Conservation (phyloP, 2,113 vertebrate species). For the Dromiciops gliroides region DNA sequence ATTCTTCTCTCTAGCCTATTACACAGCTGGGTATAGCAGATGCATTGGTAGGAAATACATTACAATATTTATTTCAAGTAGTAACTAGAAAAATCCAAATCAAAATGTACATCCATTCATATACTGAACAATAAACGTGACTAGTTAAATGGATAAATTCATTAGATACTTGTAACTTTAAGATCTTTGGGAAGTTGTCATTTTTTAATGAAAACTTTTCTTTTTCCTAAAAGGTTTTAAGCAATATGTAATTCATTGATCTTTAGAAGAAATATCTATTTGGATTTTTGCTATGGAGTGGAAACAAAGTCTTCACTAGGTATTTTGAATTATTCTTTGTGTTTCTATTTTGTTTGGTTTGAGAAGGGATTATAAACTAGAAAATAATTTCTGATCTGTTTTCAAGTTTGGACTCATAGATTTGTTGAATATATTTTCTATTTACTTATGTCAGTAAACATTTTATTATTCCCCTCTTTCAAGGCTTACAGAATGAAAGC, state of each 20-base stretch:
- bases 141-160: background rate
- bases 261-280: background rate
- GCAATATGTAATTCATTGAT: background rate
- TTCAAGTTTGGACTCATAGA: background rate
- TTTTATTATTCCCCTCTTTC: background rate
- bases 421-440: background rate
- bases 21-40: background rate
- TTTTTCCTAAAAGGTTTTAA: conserved; percentile 17
- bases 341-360: background rate
- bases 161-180: background rate
- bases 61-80: conserved; percentile 58
- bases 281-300: background rate
- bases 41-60: conserved; percentile 58
- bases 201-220: background rate
- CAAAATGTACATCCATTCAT: conserved; percentile 44
- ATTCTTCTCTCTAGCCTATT: conserved; percentile 46
- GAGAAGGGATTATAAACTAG: background rate
- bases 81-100: conserved; percentile 46
- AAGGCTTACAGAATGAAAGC: background rate
- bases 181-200: background rate
- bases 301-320: background rate
- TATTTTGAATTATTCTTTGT: background rate
- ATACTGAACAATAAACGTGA: background rate
- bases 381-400: background rate
- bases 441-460: background rate